Conservation (phyloP, 2,797 vertebrate genomes). For the Hippoglossus hippoglossus region DNA sequence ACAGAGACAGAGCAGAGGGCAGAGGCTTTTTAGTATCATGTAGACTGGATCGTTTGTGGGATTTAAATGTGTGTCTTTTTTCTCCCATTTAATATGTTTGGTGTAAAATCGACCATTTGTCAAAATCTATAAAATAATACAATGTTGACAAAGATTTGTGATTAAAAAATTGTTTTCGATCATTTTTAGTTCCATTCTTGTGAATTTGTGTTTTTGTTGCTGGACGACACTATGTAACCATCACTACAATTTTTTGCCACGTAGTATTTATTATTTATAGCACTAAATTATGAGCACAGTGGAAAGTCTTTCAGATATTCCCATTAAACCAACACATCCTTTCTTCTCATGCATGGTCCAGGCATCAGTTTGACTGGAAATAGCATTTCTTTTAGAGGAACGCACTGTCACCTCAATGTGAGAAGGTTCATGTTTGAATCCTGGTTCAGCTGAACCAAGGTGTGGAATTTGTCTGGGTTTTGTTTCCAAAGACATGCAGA, state of each 20-base stretch:
- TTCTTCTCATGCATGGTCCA: too few species aligned
- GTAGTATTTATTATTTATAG: constrained; percentile 3
- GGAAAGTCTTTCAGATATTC: too few species aligned
- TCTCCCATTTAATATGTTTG: constrained; percentile 13
- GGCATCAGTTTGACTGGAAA: background rate
- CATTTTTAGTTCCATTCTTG: background rate
- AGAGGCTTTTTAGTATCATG: constrained; percentile 26
- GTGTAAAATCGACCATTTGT: constrained; percentile 6
- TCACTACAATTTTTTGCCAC: background rate
- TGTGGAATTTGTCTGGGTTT: too few species aligned
- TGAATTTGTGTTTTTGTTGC: background rate
- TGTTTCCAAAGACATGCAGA: too few species aligned
- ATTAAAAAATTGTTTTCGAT: too few species aligned
- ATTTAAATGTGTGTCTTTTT: background rate
- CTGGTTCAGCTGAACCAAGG: too few species aligned
- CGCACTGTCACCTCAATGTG: too few species aligned
- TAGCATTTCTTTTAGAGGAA: background rate
- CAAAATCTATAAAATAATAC: constrained; percentile 9
- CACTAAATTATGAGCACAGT: background rate
- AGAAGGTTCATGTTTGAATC: too few species aligned
- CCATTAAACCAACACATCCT: too few species aligned
- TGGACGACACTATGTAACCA: background rate
- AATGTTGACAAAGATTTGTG: background rate
- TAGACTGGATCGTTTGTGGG: constrained; percentile 1
- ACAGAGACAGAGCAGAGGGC: constrained; percentile 10